Evolutionary conservation across 2,113 vertebrate genomes (phyloP), one percentile per base, ranked within the genome.

Genomic region (Setophaga kirtlandii): DNA sequence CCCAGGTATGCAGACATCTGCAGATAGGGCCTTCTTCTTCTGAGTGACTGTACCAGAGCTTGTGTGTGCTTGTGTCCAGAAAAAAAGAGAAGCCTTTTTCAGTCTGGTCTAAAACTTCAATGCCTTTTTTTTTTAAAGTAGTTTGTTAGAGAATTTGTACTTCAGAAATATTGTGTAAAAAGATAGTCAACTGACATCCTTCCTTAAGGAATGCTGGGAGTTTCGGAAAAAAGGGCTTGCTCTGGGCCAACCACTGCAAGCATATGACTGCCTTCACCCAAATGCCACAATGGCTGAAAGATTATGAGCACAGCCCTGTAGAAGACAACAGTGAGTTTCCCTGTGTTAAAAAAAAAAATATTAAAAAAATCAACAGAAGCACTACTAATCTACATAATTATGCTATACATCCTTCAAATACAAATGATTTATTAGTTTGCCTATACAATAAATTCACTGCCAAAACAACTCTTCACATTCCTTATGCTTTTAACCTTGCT

Each of bases 401-500:
- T 52, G 56, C 83, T 87, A 55, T 75, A 87, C 73, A 91, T 78
- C 81, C 58, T 94, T 96, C 90, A 91, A 83, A 94, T 88, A 62
- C 64, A 95, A 97, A 86, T 93, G 74, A 59, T 95, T 95, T 96
- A 96, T 95, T 83, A 67, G 86, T 89, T 91, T 56, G 6, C 50
- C 42, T 1, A 4, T 75, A 82, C 75, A 60, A 93, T 96, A 96
- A 90, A 95, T 97, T 90, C 78, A 74, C 75, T 93, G 86, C 64
- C 92, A 75, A 96, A 95, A 78, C 64, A 95, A 81, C 64, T 74
- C 62, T 59, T 96, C 83, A 37, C 39, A 82, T 92, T 95, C 62
- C 64, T 90, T 96, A 79, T 95, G 91, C 77, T 96, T 96, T 97
- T 94, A 96, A 95, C 94, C 87, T 95, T 84, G 87, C 81, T 82